Percentiles rank a stretch among this genome's conserved stretches.
Evolutionary conservation across 2,888 invertebrate genomes (phyloP).

Genomic region (Drosophila algonquin): DNA sequence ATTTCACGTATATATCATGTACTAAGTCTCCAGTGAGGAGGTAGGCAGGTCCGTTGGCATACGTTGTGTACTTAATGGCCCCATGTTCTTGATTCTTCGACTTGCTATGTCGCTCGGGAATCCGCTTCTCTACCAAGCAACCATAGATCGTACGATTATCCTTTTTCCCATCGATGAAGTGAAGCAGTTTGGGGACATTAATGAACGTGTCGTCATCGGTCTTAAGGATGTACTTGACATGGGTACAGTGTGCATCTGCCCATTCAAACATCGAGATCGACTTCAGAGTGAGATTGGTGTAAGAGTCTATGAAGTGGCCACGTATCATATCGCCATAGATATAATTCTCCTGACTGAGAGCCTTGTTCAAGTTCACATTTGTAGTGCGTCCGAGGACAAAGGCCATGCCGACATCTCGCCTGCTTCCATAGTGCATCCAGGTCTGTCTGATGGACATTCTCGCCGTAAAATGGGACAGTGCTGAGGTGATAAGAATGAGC

Average conservation of each 20-base stretch:
- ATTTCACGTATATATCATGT: conserved; percentile 88
- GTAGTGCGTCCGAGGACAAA: conserved; percentile 87
- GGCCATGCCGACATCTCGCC: conserved; percentile 85
- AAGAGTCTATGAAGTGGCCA: conserved; percentile 90
- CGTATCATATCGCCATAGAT: conserved; percentile 91
- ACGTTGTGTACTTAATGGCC: conserved; percentile 92
- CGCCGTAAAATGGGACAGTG: conserved; percentile 88
- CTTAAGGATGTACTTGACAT: conserved; percentile 90
- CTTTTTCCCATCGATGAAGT: conserved; percentile 87
- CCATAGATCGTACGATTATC: conserved; percentile 91
- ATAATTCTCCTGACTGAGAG: conserved; percentile 87
- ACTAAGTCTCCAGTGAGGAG: conserved; percentile 90
- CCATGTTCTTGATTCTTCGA: conserved; percentile 90
- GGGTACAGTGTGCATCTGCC: conserved; percentile 90
- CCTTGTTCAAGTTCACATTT: conserved; percentile 84
- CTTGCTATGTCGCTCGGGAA: conserved; percentile 86
- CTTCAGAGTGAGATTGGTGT: conserved; percentile 93
- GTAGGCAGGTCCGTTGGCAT: conserved; percentile 97
- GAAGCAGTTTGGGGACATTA: conserved; percentile 89
- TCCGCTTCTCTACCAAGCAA: conserved; percentile 92
- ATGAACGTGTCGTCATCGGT: conserved; percentile 96
- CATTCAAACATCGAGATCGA: conserved; percentile 92
- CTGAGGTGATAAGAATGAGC: conserved; percentile 87
- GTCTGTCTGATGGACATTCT: conserved; percentile 91
- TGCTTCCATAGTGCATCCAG: conserved; percentile 90